A percentile compares a stretch with the other conserved stretches of the same genome.
These are phyloP conservation scores for Naja naja DNA, from an alignment of 2,113 vertebrate genomes.

Conservation along the genomic window DNA sequence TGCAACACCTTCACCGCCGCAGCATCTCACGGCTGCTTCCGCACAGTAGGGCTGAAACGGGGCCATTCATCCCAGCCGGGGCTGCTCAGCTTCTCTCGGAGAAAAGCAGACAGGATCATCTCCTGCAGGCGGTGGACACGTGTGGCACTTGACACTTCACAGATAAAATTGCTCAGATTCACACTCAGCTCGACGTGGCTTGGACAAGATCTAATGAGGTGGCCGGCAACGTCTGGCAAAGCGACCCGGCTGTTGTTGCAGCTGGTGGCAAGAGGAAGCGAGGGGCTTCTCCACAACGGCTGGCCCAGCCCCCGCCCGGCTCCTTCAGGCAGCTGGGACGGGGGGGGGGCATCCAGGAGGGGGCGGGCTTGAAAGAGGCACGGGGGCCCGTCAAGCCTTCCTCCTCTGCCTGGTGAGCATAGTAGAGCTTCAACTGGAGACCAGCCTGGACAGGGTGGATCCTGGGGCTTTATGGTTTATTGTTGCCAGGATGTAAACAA, in stretches of 20 bases:
- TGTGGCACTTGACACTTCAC: neutral
- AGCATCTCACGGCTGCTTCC: neutral
- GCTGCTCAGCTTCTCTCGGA: neutral
- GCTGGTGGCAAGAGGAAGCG: neutral
- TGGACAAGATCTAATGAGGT: neutral
- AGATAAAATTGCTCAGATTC: neutral
- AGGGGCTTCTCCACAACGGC: neutral
- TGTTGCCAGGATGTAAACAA: neutral
- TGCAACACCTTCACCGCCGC: neutral
- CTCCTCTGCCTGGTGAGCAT: neutral
- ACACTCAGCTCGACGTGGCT: neutral
- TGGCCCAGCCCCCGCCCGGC: neutral
- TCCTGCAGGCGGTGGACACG: neutral
- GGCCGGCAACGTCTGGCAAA: neutral
- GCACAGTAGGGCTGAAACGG: neutral
- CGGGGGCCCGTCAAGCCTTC: neutral
- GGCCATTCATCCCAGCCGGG: neutral
- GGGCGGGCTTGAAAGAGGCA: neutral
- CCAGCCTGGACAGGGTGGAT: neutral
- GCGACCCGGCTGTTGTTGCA: neutral
- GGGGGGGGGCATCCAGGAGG: neutral
- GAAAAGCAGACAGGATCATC: neutral
- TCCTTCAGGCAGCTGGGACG: neutral
- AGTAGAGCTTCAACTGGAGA: neutral
- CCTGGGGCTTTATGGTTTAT: neutral